Conservation (phyloP, 2,888 invertebrate species). For the Argyresthia goedartella region DNA sequence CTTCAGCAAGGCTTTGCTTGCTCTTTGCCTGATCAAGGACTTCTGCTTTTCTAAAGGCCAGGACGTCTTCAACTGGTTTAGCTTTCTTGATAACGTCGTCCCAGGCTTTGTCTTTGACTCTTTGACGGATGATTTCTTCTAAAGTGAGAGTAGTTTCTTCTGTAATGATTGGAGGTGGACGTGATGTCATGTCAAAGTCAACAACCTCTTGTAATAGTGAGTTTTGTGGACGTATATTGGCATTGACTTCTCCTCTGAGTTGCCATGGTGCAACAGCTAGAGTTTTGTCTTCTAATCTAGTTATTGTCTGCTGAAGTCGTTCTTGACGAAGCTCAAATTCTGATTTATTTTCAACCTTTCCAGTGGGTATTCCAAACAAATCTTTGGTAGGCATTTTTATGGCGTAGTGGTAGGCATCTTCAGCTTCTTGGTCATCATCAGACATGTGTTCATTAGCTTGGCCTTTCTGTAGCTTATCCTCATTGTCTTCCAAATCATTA, state of each 20-base stretch:
- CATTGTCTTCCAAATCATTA: slow-evolving; percentile 15
- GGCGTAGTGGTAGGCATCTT: slow-evolving; percentile 30
- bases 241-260: slow-evolving; percentile 89
- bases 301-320: slow-evolving; percentile 76
- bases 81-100: slow-evolving; percentile 93
- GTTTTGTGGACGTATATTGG: slow-evolving; percentile 86
- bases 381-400: slow-evolving; percentile 8
- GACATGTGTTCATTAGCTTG: slow-evolving; percentile 9
- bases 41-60: slow-evolving; percentile 88
- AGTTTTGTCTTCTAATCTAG: slow-evolving; percentile 78
- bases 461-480: background rate
- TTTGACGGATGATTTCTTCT: slow-evolving; percentile 91
- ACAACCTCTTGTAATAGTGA: slow-evolving; percentile 93
- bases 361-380: background rate
- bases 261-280: slow-evolving; percentile 94
- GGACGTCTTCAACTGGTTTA: slow-evolving; percentile 85
- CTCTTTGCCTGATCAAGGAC: slow-evolving; percentile 95
- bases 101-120: slow-evolving; percentile 94
- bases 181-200: slow-evolving; percentile 86
- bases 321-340: slow-evolving; percentile 83
- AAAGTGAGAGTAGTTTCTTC: slow-evolving; percentile 88
- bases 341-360: slow-evolving; percentile 63
- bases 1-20: slow-evolving; percentile 91
- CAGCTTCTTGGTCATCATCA: slow-evolving; percentile 30
- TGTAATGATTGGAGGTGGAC: slow-evolving; percentile 92